These are phyloP conservation scores for Coturnix japonica DNA, from an alignment of 2,113 vertebrate species.

Conservation along the genomic window DNA sequence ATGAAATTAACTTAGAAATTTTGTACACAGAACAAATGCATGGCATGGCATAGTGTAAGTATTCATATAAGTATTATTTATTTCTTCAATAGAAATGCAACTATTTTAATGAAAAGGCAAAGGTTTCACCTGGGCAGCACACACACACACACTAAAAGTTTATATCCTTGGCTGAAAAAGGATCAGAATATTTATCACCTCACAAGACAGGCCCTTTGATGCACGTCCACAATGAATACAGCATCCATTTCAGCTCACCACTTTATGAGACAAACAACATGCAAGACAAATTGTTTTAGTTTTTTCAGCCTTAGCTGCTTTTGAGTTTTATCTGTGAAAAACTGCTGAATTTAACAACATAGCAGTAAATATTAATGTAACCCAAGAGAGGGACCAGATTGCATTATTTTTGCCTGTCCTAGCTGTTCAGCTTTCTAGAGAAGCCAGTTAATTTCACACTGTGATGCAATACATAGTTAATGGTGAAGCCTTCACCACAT, in stretches of 20 bases:
- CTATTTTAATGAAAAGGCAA: neutral
- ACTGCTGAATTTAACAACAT: neutral
- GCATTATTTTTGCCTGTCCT: constrained; percentile 29
- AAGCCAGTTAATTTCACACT: constrained; percentile 26
- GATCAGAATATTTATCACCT: neutral
- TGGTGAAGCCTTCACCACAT: neutral
- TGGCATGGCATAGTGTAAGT: rapidly evolving
- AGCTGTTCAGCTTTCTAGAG: neutral
- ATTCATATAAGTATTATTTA: neutral
- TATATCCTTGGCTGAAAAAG: neutral
- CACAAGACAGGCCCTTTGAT: neutral
- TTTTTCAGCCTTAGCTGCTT: neutral
- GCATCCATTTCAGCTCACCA: neutral
- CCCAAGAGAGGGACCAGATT: neutral
- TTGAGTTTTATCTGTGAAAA: neutral
- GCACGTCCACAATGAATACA: neutral
- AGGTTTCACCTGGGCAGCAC: neutral
- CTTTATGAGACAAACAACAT: neutral
- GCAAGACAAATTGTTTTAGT: neutral
- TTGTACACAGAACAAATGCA: neutral
- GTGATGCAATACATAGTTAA: constrained; percentile 22
- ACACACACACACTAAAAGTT: neutral
- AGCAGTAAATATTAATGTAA: constrained; percentile 43
- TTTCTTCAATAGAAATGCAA: neutral
- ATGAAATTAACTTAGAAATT: neutral